Evolutionary conservation across 2,888 invertebrate species (phyloP), one percentile per base, ranked within the genome.

Genomic region (Lepidochitona cinerea): DNA sequence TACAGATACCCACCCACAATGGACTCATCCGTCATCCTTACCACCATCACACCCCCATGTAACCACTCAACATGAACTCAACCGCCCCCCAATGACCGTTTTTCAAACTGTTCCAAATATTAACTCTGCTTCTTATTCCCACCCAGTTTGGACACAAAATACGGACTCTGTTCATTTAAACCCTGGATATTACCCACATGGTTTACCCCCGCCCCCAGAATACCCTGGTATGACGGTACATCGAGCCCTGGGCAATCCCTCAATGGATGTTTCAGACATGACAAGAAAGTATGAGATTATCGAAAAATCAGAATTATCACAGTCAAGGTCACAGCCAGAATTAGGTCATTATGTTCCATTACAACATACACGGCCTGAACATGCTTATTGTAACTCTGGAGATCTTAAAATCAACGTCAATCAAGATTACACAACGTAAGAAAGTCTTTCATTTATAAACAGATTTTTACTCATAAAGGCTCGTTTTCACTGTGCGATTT

Each of bases 281-380:
- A 74, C 80, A 64, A 75, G 86, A 52, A 82, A 84, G 3, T 83
- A 84, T 54, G 85, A 85, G 69, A 76, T 81, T 41, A 71, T 85
- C 49, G 84, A 83, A 23, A 82, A 84, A 73, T 53, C 69, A 67
- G 74, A 54, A 64, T 35, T 14, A 26, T 87, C 7, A 73, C 95
- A 75, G 18, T 95, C 95, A 5, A 93, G 95, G 84, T 96, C 96
- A 0, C 96, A 96, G 88, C 96, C 96, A 0, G 96, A 96, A 91
- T 92, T 96, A 79, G 94, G 94, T 0, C 94, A 94, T 90, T 86
- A 93, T 53, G 91, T 78, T 72, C 81, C 85, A 69, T 71, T 79
- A 49, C 79, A 81, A 73, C 49, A 73, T 71, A 70, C 37, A 37
- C n/a, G 69, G 32, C 53, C 69, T 49, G 49, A 69, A 52, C 49